phyloP scores from a whole-genome alignment of 2,797 vertebrate species.

The Centropyge bicolor region DNA sequence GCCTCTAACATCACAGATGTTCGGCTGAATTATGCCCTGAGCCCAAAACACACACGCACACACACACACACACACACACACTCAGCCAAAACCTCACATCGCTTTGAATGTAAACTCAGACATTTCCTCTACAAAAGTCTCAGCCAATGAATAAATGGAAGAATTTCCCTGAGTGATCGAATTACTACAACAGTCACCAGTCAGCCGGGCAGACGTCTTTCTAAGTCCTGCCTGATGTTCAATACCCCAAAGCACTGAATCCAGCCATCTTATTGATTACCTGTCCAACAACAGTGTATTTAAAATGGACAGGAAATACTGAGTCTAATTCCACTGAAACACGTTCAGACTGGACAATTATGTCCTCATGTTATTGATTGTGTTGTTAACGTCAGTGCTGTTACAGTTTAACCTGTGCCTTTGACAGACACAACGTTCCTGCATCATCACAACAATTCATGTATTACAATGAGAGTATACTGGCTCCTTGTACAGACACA shows the following conservation, averaged over 20 bases:
- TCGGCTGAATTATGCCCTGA: conserved; percentile 41
- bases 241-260: not conserved
- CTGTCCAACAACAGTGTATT: conserved; percentile 15
- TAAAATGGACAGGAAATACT: not conserved
- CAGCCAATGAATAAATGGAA: not conserved
- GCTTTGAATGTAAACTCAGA: conserved; percentile 1
- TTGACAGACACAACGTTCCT: not conserved
- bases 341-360: not conserved
- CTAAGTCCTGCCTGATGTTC: not conserved
- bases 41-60: not conserved
- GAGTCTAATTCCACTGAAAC: conserved; percentile 1
- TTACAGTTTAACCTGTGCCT: not conserved
- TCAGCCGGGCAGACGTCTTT: not conserved
- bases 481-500: not conserved
- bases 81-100: conserved; percentile 8
- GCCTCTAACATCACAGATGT: conserved; percentile 44
- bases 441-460: not conserved
- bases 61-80: not conserved
- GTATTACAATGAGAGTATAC: not conserved
- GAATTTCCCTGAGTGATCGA: not conserved
- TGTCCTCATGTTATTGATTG: not conserved
- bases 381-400: not conserved
- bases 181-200: not conserved
- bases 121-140: conserved; percentile 5
- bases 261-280: conserved; percentile 15